Evolutionary conservation across 2,888 invertebrate genomes (phyloP), one percentile per base, ranked within the genome.

Genomic region (Horisme vitalbata): DNA sequence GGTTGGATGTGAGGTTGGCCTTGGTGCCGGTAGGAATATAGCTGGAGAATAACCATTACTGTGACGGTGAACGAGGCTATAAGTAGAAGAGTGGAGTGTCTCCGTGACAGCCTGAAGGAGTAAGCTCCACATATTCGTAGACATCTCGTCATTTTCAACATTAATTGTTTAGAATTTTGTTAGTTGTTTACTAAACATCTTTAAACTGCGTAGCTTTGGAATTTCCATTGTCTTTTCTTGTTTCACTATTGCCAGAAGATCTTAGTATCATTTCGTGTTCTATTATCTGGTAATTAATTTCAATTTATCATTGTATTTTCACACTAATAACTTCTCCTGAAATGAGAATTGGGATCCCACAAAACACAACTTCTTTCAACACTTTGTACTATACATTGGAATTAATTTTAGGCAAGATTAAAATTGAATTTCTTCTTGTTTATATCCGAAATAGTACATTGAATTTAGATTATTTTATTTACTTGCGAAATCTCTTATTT

Each of bases 41-140:
- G 54, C 41, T 86, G 84, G 30, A 89, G 64, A 41, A 88, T 72
- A n/a, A 79, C 46, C 8, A 76, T 79, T 1, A 88, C 57, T 0
- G 69, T 69, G 4, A 82, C 57, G 55, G 84, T 70, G 44, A 87
- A 76, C 9, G 69, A 70, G 14, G 68, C 68, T 41, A 83, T 73
- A 6, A 87, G 68, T 31, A 87, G 57, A 15, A 84, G 44, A 0
- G 85, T 89, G 2, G 88, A 85, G 61, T 86, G 80, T 50, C 75
- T 77, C 48, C 81, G 74, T 36, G 77, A 76, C 51, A 86, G 61
- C 52, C 87, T 75, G 72, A 78, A 84, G 46, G 83, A 80, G 68
- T 87, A 89, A 32, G 86, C 85, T 47, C 85, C 78, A 62, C 75
- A 83, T 66, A 87, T 78, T 56, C 80, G 75, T 55, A 84, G 61